Percentiles rank a stretch among this genome's conserved stretches.
Conservation (phyloP, 2,797 vertebrate species). For the Smutsia temminckii region DNA sequence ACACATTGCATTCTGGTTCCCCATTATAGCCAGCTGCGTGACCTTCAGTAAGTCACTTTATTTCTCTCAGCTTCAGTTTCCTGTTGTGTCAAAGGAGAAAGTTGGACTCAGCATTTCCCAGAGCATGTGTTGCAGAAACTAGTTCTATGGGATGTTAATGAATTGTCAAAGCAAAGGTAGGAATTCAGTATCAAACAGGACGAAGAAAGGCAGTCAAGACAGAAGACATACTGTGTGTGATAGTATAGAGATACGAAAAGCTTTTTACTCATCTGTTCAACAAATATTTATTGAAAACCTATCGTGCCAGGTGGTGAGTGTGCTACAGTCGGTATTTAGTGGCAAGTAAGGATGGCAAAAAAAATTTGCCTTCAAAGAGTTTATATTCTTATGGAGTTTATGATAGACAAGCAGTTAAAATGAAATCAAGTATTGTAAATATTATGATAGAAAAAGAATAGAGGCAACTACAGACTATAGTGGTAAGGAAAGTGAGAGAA, state of each 20-base stretch:
- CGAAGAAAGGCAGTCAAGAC: background rate
- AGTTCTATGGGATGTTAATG: background rate
- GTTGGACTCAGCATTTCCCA: background rate
- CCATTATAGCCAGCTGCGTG: background rate
- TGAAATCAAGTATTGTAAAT: constrained; percentile 14
- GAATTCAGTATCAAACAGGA: background rate
- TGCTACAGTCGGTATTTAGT: background rate
- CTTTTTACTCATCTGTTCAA: background rate
- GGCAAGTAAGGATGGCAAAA: background rate
- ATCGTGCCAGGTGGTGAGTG: background rate
- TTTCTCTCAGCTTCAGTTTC: constrained; percentile 27
- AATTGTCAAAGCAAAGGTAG: constrained; percentile 48
- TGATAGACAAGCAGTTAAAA: constrained; percentile 7
- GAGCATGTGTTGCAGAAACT: background rate
- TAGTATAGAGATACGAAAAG: background rate
- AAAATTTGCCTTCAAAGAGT: background rate
- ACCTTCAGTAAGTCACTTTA: background rate
- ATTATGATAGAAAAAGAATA: background rate
- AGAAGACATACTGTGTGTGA: background rate
- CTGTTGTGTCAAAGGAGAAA: background rate
- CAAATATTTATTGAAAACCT: constrained; percentile 3
- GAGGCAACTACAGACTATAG: background rate
- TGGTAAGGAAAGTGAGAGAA: background rate
- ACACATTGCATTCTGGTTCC: background rate
- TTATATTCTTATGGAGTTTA: background rate